A percentile compares a stretch with the other conserved stretches of the same genome.
Evolutionary conservation across 2,797 vertebrate species (phyloP).

Genomic region (Sebastes cheni): DNA sequence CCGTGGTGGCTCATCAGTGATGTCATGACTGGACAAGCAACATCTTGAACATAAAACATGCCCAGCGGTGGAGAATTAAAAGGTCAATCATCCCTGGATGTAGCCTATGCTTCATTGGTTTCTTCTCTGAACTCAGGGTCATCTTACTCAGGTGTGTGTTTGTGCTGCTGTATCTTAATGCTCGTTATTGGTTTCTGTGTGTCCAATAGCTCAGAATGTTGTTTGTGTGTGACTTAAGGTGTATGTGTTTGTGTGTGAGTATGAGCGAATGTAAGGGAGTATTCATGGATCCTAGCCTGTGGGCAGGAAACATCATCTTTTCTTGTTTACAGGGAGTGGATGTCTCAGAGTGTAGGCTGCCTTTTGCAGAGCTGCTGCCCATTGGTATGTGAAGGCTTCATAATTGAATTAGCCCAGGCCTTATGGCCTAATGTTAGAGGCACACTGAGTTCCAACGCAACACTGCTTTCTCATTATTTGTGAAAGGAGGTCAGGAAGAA

Average conservation of each 20-base stretch:
- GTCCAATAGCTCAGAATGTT: conserved; percentile 1
- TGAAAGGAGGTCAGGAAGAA: conserved; percentile 43
- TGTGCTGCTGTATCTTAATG: not conserved
- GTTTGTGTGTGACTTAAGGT: conserved; percentile 18
- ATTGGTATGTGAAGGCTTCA: conserved; percentile 57
- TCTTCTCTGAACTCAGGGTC: conserved; percentile 17
- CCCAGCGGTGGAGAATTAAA: conserved; percentile 35
- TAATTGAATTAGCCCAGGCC: conserved; percentile 72
- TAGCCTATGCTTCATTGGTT: conserved; percentile 21
- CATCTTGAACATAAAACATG: conserved; percentile 46
- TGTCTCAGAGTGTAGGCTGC: conserved; percentile 35
- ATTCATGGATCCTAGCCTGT: conserved; percentile 31
- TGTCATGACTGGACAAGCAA: conserved; percentile 43
- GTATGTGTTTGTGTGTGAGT: not conserved
- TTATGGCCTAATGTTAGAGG: conserved; percentile 58
- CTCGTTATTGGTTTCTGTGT: not conserved
- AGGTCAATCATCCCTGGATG: conserved; percentile 43
- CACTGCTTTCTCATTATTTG: conserved; percentile 52
- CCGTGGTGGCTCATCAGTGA: conserved; percentile 48
- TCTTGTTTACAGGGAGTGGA: conserved; percentile 51
- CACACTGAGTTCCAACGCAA: conserved; percentile 42
- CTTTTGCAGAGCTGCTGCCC: conserved; percentile 47
- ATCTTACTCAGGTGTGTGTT: conserved; percentile 47
- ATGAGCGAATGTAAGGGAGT: not conserved
- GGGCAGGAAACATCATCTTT: conserved; percentile 44